Conservation (phyloP, 2,888 invertebrate species). For the Pterobdella sp. region DNA sequence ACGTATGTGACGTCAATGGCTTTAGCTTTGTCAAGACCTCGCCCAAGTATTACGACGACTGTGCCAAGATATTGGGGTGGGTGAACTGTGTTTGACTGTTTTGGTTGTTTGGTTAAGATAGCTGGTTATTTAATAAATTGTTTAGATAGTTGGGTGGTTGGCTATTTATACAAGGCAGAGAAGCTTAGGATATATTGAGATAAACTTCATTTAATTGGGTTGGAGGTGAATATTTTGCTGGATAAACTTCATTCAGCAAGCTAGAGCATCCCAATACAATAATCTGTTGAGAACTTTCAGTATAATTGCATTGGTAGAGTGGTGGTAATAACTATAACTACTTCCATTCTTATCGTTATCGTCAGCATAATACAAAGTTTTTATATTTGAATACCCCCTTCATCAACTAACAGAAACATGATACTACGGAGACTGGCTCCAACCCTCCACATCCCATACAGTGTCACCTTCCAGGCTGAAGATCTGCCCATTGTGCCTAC, state of each 20-base stretch:
- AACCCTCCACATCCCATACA: slow-evolving; percentile 73
- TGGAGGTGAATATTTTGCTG: too few species aligned
- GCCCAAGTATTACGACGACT: slow-evolving; percentile 98
- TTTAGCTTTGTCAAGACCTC: slow-evolving; percentile 99
- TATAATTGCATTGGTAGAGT: too few species aligned
- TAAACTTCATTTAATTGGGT: too few species aligned
- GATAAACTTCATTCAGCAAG: too few species aligned
- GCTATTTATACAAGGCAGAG: too few species aligned
- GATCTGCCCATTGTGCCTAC: slow-evolving; percentile 98
- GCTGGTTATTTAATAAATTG: neutral
- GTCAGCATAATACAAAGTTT: too few species aligned
- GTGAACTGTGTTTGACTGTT: slow-evolving; percentile 21
- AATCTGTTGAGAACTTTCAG: too few species aligned
- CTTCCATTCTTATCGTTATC: too few species aligned
- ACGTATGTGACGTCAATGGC: slow-evolving; percentile 98
- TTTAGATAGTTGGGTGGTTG: neutral
- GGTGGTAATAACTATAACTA: too few species aligned
- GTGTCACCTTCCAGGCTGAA: slow-evolving; percentile 79
- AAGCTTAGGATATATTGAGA: too few species aligned
- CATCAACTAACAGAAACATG: slow-evolving; percentile 63
- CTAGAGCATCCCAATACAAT: too few species aligned
- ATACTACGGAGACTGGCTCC: slow-evolving; percentile 87
- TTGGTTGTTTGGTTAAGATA: neutral
- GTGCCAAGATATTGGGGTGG: slow-evolving; percentile 73
- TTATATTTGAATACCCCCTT: too few species aligned